A percentile compares a stretch with the other conserved stretches of the same genome.
phyloP scores from a whole-genome alignment of 2,113 vertebrate species.

The Fulmarus glacialis region DNA sequence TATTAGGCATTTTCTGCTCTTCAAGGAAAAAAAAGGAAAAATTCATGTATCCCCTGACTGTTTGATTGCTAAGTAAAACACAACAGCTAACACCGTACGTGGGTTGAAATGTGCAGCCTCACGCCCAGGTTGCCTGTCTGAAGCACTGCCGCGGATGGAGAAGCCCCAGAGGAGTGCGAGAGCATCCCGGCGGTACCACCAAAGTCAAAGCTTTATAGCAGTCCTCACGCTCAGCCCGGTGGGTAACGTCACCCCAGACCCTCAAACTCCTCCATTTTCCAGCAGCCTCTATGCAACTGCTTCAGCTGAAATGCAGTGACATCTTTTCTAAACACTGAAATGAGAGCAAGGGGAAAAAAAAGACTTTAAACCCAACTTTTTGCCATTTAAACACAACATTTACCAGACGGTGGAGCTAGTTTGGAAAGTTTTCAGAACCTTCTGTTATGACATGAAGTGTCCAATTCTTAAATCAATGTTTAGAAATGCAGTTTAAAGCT shows the following conservation, averaged over 20 bases:
- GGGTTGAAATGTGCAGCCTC: background rate
- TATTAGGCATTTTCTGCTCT: background rate
- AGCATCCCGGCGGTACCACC: background rate
- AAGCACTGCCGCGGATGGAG: background rate
- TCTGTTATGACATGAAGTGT: constrained; percentile 71
- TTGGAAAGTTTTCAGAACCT: constrained; percentile 63
- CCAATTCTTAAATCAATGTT: constrained; percentile 70
- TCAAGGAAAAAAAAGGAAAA: too few relatives aligned
- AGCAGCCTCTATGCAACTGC: background rate
- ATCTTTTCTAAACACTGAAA: constrained; percentile 20
- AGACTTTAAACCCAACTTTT: background rate
- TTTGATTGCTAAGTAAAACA: background rate
- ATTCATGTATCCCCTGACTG: background rate
- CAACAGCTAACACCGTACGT: rapidly evolving
- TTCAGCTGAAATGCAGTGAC: background rate
- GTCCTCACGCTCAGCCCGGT: background rate
- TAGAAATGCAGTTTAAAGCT: constrained; percentile 73
- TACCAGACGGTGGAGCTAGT: background rate
- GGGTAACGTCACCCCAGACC: background rate
- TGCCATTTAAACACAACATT: constrained; percentile 1
- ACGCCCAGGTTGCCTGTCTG: background rate
- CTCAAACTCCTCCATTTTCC: background rate
- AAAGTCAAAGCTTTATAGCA: background rate
- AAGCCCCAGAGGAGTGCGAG: background rate
- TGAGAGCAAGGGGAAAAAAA: background rate